Evolutionary conservation across 2,888 invertebrate species (phyloP), one percentile per base, ranked within the genome.

Genomic region (Amblyteles armatorius): DNA sequence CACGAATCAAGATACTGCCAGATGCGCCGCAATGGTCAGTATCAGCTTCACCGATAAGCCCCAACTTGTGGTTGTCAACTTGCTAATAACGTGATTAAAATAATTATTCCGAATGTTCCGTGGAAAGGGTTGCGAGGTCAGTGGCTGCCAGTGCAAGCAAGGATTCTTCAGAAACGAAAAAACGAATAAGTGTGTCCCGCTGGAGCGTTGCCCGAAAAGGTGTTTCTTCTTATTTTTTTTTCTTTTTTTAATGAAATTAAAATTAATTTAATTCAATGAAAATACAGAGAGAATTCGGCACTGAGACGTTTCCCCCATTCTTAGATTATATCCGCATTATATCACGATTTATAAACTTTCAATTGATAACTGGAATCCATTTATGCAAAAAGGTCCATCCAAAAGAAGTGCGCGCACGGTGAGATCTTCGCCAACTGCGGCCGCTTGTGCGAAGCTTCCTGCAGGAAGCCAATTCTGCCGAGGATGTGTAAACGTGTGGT

Each of bases 131-230:
- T 63, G 63, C 63, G 16, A 26, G 2, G 63, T 29, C 16, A 29
- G 13, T 16, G 63, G 33, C 26, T 82, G 86, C 36, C 82, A 68
- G n/a, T 84, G 86, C 48, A 67, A 55, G n/a, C 6, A n/a, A 36
- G 79, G 72, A n/a, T 82, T 22, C 48, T n/a, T 69, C 36, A 71
- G 79, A 81, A 57, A 82, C 50, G 60, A 67, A 40, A 6, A 29
- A 7, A 76, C 76, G 33, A 76, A 63, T 44, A 2, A 19, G 36
- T 86, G 86, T 48, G 55, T 84, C 1, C 44, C 0, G 13, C 13
- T 33, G 16, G n/a, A 19, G 0, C 11, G 22, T 22, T 84, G 84
- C 57, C 71, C 81, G 4, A 9, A 9, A 13, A 13, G 36, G 9
- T 48, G 44, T 16, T 48, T 48, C 44, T 48, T 48, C 4, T 48